A percentile compares a stretch with the other conserved stretches of the same genome.
These are phyloP conservation scores for Ramphastos sulfuratus DNA, from an alignment of 2,113 vertebrate species.

Conservation along the genomic window DNA sequence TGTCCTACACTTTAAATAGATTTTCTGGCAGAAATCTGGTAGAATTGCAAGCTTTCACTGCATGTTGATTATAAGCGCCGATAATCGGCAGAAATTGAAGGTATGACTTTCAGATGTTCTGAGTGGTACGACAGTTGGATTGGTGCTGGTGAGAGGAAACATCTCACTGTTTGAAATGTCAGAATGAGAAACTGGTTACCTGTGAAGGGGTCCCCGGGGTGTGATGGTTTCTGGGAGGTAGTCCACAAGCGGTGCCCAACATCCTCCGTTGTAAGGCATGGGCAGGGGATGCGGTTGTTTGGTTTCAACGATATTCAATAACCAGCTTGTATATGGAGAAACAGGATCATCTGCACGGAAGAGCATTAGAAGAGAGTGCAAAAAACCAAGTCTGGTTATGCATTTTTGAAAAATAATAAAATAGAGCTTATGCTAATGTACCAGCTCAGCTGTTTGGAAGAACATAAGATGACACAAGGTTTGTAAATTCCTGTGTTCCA, in stretches of 20 bases:
- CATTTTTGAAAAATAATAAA: not conserved
- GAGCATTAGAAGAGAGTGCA: not conserved
- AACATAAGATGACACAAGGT: not conserved
- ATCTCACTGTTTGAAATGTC: not conserved
- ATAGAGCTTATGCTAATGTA: not conserved
- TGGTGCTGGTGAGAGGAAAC: not conserved
- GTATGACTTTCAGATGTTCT: not conserved
- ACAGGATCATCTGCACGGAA: conserved; percentile 85
- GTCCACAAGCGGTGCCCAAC: conserved; percentile 97
- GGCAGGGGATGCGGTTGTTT: conserved; percentile 93
- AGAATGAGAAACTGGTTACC: conserved; percentile 74
- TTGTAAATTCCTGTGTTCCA: conserved; percentile 35
- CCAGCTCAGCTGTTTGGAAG: not conserved
- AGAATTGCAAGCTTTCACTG: not conserved
- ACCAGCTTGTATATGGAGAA: conserved; percentile 94
- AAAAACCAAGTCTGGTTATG: not conserved
- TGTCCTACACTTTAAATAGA: not conserved
- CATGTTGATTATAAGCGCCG: not conserved
- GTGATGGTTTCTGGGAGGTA: conserved; percentile 97
- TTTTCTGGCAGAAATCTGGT: not conserved
- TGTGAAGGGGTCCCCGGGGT: conserved; percentile 91
- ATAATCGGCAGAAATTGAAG: not conserved
- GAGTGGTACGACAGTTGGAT: not conserved
- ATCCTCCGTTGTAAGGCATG: conserved; percentile 95
- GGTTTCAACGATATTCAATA: conserved; percentile 90